Base-by-base conservation (phyloP, 2,888 invertebrate species). In the Tetramorium bicarinatum region DNA sequence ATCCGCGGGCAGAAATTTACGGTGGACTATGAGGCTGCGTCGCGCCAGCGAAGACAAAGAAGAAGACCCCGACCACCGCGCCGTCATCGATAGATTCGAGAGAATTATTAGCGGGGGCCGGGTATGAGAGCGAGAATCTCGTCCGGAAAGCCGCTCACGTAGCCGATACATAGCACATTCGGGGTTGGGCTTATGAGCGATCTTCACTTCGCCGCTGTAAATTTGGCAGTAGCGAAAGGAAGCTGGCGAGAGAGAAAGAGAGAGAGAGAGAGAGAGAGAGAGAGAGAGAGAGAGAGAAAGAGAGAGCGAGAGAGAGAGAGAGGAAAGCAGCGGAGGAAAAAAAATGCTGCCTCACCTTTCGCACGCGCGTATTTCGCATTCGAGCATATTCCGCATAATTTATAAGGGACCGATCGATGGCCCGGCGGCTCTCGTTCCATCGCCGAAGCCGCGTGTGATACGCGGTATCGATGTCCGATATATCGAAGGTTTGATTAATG, bases 391-490 rank as follows among this genome's bases (percentile, higher is more conserved):
- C 34, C 69, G 56, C 71, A 71, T 80, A 71, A 80, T 80, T 80
- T 59, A 71, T 71, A 71, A 71, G 34, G 47, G 79, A 9, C 13
- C 79, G 72, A 71, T 71, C 72, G 72, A 49, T 59, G 47, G 47
- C 11, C 11, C 29, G 29, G 13, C 13, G 9, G 44, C 3, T 13
- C 47, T 34, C 44, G 8, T 13, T 29, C 29, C 29, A 29, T 2
- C 29, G 15, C 29, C 44, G 67, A 56, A 15, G 34, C 6, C 15
- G 11, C 62, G 7, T 41, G 25, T 18, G 38, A 71, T 69, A 47
- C 56, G 79, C 79, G 79, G 25, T 80, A 77, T 77, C 77, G 77
- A 77, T 77, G 77, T 77, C 44, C 77, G 69, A 77, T 77, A 80
- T 47, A 71, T 56, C 72, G 79, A 71, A 59, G 56, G 59, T 47